A percentile compares a stretch with the other conserved stretches of the same genome.
Conservation (phyloP, 2,113 vertebrate genomes). For the Oreocharis arfaki region DNA sequence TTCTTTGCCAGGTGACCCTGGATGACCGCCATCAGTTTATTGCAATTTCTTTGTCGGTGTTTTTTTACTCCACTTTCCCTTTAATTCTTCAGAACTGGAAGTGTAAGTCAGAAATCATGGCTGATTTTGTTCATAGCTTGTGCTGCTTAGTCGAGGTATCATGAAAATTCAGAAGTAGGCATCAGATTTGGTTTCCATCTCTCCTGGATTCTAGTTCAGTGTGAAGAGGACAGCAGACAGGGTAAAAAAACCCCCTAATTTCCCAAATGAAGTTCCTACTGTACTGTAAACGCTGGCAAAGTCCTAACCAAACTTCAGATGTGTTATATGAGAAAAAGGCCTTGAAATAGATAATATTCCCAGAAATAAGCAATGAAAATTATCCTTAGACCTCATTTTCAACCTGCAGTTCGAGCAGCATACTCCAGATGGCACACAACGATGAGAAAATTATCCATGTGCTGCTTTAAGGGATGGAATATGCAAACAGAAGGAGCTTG, state of each 20-base stretch:
- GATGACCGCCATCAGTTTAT: neutral
- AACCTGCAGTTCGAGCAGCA: conserved; percentile 70
- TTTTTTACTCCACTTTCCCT: neutral
- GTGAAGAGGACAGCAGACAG: neutral
- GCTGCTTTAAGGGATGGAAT: conserved; percentile 57
- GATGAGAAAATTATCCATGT: conserved; percentile 71
- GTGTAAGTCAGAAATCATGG: neutral
- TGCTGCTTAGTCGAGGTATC: neutral
- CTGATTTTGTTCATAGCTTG: neutral
- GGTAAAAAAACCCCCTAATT: neutral
- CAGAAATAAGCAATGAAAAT: conserved; percentile 42
- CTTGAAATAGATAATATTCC: neutral
- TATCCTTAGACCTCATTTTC: conserved; percentile 50
- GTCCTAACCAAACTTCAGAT: neutral
- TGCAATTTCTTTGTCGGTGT: neutral
- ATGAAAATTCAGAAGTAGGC: neutral
- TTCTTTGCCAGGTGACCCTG: neutral
- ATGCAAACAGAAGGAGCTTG: conserved; percentile 57
- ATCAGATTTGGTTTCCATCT: neutral
- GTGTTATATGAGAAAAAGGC: neutral
- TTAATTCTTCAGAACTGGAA: neutral
- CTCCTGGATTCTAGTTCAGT: neutral
- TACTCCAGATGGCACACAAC: conserved; percentile 78
- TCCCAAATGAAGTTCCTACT: neutral
- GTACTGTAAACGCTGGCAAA: neutral